phyloP scores from a whole-genome alignment of 2,797 vertebrate species.

The Tokudaia muenninki region DNA sequence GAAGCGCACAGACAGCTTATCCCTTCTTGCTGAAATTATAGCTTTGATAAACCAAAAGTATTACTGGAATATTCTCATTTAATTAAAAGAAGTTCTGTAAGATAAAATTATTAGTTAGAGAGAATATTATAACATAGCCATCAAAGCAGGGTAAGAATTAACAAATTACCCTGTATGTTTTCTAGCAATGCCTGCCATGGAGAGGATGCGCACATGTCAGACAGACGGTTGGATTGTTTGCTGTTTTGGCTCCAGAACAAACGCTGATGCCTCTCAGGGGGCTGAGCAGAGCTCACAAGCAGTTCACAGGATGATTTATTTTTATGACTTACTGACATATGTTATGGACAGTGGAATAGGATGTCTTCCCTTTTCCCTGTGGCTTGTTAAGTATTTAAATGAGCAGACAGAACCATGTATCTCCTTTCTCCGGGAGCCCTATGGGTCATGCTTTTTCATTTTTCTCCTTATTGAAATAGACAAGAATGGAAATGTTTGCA shows the following conservation, averaged over 20 bases:
- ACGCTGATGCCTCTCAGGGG: slow-evolving; percentile 66
- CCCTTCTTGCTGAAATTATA: slow-evolving; percentile 49
- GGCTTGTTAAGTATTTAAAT: slow-evolving; percentile 83
- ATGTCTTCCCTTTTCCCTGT: slow-evolving; percentile 70
- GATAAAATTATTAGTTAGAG: slow-evolving; percentile 44
- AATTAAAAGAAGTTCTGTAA: slow-evolving; percentile 58
- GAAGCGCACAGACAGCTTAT: slow-evolving; percentile 14
- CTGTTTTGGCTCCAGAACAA: slow-evolving; percentile 76
- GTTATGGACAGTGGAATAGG: slow-evolving; percentile 74
- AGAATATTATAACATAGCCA: slow-evolving; percentile 50
- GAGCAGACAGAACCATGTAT: slow-evolving; percentile 72
- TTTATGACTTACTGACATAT: slow-evolving; percentile 83
- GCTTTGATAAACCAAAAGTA: slow-evolving; percentile 58
- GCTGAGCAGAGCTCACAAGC: slow-evolving; percentile 67
- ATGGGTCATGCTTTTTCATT: slow-evolving; percentile 74
- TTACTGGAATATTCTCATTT: slow-evolving; percentile 54
- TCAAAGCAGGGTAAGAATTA: slow-evolving; percentile 56
- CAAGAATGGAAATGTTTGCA: slow-evolving; percentile 80
- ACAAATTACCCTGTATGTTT: slow-evolving; percentile 60
- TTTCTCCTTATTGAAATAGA: slow-evolving; percentile 76
- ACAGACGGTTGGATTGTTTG: slow-evolving; percentile 69
- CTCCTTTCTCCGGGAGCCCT: slow-evolving; percentile 55
- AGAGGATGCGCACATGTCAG: slow-evolving; percentile 49
- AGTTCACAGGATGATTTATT: slow-evolving; percentile 77
- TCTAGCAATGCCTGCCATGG: slow-evolving; percentile 56